Percentiles rank a stretch among this genome's conserved stretches.
Evolutionary conservation across 2,888 invertebrate genomes (phyloP).

Genomic region (Ochlodes sylvanus): DNA sequence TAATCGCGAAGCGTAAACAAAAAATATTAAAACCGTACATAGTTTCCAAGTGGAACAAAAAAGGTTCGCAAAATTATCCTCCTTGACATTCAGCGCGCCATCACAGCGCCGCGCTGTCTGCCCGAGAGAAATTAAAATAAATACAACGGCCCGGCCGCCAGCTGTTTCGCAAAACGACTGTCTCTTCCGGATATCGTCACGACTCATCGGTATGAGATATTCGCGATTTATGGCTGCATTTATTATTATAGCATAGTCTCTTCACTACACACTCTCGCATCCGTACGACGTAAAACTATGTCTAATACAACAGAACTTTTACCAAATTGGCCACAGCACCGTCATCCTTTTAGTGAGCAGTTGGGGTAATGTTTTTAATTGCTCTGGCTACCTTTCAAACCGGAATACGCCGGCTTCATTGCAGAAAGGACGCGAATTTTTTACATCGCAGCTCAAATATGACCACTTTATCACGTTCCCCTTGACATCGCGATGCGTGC

Average conservation of each 20-base stretch:
- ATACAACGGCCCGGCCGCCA: constrained; percentile 21
- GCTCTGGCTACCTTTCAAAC: constrained; percentile 11
- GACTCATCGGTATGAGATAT: constrained; percentile 5
- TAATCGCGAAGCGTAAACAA: neutral
- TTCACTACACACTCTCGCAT: no score
- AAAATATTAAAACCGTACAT: neutral
- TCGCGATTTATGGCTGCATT: neutral
- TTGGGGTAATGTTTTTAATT: constrained; percentile 19
- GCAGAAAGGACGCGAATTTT: constrained; percentile 13
- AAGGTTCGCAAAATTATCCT: constrained; percentile 42
- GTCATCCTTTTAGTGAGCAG: constrained; percentile 11
- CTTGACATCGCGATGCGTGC: constrained; percentile 60
- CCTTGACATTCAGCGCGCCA: constrained; percentile 60
- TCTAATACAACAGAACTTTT: neutral
- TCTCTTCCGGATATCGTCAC: constrained; percentile 19
- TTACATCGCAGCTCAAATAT: constrained; percentile 27
- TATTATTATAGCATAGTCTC: no score
- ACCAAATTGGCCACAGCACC: neutral
- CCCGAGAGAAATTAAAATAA: constrained; percentile 40
- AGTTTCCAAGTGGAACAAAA: constrained; percentile 26
- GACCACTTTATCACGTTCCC: constrained; percentile 67
- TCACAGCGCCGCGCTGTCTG: constrained; percentile 76
- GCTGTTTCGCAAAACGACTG: constrained; percentile 14
- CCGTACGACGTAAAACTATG: neutral
- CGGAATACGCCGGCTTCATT: constrained; percentile 4